Percentiles rank a stretch among this genome's conserved stretches.
These are phyloP conservation scores for Abscondita cerata DNA, from an alignment of 2,888 invertebrate genomes.

Conservation along the genomic window DNA sequence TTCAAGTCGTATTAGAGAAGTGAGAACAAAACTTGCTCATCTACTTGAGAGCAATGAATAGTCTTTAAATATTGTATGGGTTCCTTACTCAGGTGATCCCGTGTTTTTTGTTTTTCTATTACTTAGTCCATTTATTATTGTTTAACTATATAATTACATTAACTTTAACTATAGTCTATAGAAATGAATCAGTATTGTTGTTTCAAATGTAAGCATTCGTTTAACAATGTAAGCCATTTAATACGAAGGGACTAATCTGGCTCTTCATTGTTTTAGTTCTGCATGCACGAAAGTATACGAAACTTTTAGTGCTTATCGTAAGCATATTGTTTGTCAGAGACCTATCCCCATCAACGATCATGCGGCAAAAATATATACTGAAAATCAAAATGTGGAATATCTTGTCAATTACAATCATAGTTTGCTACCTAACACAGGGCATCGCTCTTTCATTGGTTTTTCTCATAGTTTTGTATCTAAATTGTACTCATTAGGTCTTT, in stretches of 20 bases:
- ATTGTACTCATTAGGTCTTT: constrained; percentile 13
- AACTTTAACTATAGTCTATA: neutral
- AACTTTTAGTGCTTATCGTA: constrained; percentile 19
- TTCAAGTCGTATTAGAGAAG: constrained; percentile 9
- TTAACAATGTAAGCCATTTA: constrained; percentile 1
- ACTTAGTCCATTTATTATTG: neutral
- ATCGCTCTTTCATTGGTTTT: neutral
- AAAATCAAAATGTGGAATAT: no score
- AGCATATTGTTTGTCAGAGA: constrained; percentile 10
- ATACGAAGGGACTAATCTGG: constrained; percentile 10
- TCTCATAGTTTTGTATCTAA: constrained; percentile 10
- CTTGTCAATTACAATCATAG: neutral
- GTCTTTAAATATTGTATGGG: neutral
- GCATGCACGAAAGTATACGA: constrained; percentile 17
- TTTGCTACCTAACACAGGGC: neutral
- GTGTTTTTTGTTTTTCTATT: constrained; percentile 1
- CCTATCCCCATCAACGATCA: neutral
- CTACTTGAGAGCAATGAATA: neutral
- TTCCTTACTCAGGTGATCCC: neutral
- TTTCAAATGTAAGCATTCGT: neutral
- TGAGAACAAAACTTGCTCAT: constrained; percentile 8
- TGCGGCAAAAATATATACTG: neutral
- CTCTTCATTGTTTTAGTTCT: constrained; percentile 14
- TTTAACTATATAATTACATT: neutral
- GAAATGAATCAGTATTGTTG: neutral